Base-by-base conservation (phyloP, 1,140 invertebrate genomes). In the Agrypnia vestita region DNA sequence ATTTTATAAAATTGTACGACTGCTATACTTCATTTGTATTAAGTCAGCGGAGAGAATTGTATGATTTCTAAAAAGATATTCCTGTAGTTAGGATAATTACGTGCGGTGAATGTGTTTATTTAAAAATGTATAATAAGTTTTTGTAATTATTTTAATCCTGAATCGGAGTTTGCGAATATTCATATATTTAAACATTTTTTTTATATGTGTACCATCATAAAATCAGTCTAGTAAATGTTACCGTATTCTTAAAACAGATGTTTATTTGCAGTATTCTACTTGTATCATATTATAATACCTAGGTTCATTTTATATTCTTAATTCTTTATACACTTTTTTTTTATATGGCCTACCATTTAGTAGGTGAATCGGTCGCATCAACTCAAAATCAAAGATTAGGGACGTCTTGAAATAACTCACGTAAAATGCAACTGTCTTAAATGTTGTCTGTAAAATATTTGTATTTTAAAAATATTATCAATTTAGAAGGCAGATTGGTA, bases 91-190 rank as follows among this genome's bases (percentile, higher is more conserved):
- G 13, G 46, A 47, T 46, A 69, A 69, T 69, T 69, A 8, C 46
- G 44, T 47, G 64, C 64, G 64, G 64, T 69, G 44, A 25, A 46
- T 69, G 64, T 69, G 64, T 69, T 69, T 47, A 69, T 69, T 46
- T 69, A 69, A 51, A 12, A 15, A 69, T 69, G 15, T 49, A 62
- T 35, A 69, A 69, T 69, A 46, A 69, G 64, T 69, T 69, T 35
- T 35, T 49, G 44, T 69, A 69, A 69, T 69, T 69, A 69, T 49
- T 69, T 69, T 47, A 69, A 43, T 9, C 61, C 19, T 35, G 61
- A 21, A 53, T 19, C 55, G 21, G 17, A 35, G 25, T 21, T 19
- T 62, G 61, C 13, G 10, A 69, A n/a, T 69, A n/a, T 69, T 19
- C 1, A n/a, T 51, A 62, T 43, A 44, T 64, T 62, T 64, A 10